Evolutionary conservation across 2,113 vertebrate genomes (phyloP).

Genomic region (Leuciscus idus): DNA sequence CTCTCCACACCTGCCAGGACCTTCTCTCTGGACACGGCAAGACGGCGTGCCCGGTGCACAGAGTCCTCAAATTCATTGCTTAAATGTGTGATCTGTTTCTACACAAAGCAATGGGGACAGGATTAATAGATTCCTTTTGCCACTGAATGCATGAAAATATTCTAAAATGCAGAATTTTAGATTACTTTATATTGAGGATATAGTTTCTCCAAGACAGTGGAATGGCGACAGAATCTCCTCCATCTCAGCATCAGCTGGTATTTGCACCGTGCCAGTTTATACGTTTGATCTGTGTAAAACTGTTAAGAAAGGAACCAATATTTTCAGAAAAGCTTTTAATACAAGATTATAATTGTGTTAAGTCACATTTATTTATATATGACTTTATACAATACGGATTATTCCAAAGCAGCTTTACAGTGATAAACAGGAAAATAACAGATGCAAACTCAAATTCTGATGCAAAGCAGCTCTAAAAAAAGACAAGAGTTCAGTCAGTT

Average conservation of each 20-base stretch:
- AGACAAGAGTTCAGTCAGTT: too few relatives aligned
- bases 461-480: too few relatives aligned
- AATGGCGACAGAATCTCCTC: conserved; percentile 73
- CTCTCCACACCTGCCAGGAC: conserved; percentile 70
- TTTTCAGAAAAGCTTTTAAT: not conserved
- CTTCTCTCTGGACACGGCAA: conserved; percentile 70
- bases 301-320: conserved; percentile 48
- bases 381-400: too few relatives aligned
- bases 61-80: conserved; percentile 72
- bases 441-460: too few relatives aligned
- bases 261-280: conserved; percentile 68
- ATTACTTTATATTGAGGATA: conserved; percentile 78
- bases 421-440: too few relatives aligned
- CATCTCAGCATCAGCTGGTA: conserved; percentile 76
- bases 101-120: not conserved
- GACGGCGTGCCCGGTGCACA: conserved; percentile 74
- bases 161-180: too few relatives aligned
- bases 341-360: not conserved
- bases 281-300: conserved; percentile 66
- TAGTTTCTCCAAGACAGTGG: conserved; percentile 69
- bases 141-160: not conserved
- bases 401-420: too few relatives aligned
- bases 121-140: not conserved
- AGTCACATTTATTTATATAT: not conserved
- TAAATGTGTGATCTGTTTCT: conserved; percentile 73